Percentiles rank a stretch among this genome's conserved stretches.
Conservation (phyloP, 2,888 invertebrate species). For the Spodoptera exigua region DNA sequence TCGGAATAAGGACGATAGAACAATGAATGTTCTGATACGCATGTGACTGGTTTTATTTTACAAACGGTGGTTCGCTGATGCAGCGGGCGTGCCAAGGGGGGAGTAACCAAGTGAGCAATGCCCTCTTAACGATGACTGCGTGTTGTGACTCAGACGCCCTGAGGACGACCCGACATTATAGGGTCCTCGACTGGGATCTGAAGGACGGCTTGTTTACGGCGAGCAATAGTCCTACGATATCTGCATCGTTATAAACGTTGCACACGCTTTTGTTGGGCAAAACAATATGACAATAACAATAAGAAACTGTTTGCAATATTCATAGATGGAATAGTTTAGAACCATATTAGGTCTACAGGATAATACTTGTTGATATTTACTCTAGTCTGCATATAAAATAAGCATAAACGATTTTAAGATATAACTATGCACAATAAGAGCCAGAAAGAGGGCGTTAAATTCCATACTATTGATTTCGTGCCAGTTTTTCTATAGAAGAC, state of each 20-base stretch:
- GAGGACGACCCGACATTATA: slow-evolving; percentile 86
- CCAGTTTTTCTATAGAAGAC: slow-evolving; percentile 36
- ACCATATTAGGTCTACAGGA: slow-evolving; percentile 29
- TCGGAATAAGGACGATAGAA: slow-evolving; percentile 83
- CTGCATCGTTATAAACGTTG: slow-evolving; percentile 54
- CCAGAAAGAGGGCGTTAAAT: slow-evolving; percentile 33
- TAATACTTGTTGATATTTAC: slow-evolving; percentile 17
- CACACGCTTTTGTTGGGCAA: slow-evolving; percentile 52
- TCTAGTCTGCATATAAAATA: slow-evolving; percentile 5
- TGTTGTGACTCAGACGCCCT: slow-evolving; percentile 85
- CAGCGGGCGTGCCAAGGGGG: slow-evolving; percentile 77
- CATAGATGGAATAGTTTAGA: slow-evolving; percentile 18
- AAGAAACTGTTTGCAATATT: slow-evolving; percentile 40
- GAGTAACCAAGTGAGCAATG: slow-evolving; percentile 85
- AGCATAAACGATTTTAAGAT: slow-evolving; percentile 16
- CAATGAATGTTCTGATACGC: slow-evolving; percentile 80
- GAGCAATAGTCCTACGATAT: slow-evolving; percentile 72
- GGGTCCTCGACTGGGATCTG: slow-evolving; percentile 87
- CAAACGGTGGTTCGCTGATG: slow-evolving; percentile 72
- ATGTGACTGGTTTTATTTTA: slow-evolving; percentile 75
- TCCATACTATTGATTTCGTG: slow-evolving; percentile 43
- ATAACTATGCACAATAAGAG: slow-evolving; percentile 21
- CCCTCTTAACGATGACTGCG: slow-evolving; percentile 87
- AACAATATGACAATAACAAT: slow-evolving; percentile 43
- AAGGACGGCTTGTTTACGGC: slow-evolving; percentile 84